Percentiles rank a stretch among this genome's conserved stretches.
These are phyloP conservation scores for Scytalopus superciliaris DNA, from an alignment of 2,113 vertebrate genomes.

Conservation along the genomic window DNA sequence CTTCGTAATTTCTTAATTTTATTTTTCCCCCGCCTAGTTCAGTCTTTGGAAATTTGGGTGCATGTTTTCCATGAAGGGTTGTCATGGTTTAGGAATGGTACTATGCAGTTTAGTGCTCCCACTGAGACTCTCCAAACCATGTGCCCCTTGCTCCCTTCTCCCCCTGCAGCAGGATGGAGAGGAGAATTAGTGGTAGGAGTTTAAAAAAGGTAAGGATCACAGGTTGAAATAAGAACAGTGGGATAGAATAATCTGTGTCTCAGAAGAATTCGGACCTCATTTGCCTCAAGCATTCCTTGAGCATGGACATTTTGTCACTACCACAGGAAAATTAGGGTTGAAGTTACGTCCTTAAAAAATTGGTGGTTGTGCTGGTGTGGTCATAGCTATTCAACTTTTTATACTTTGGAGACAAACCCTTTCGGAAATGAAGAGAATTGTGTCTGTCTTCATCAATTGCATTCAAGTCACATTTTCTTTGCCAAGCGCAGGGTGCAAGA, in stretches of 20 bases:
- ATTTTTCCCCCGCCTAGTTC: not conserved
- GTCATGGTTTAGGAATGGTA: not conserved
- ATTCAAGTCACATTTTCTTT: not conserved
- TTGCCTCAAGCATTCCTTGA: not conserved
- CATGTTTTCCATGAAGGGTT: not conserved
- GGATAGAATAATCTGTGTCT: not conserved
- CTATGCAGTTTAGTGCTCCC: not conserved
- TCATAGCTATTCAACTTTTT: not conserved
- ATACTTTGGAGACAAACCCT: not conserved
- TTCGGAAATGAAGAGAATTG: not conserved
- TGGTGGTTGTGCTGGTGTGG: accelerated
- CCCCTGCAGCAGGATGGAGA: not conserved
- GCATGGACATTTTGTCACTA: not conserved
- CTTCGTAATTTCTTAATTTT: not conserved
- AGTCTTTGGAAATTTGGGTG: not conserved
- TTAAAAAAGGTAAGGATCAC: not conserved
- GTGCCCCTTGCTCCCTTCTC: not conserved
- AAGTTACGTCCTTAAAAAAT: not conserved
- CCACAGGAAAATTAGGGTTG: not conserved
- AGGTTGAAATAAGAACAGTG: not conserved
- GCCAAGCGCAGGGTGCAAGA: not conserved
- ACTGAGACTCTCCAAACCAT: not conserved
- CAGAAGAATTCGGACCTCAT: not conserved
- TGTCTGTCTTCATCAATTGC: not conserved
- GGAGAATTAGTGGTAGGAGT: not conserved